A percentile compares a stretch with the other conserved stretches of the same genome.
phyloP scores from a whole-genome alignment of 2,888 invertebrate genomes.

The Ptilodon capucinus region DNA sequence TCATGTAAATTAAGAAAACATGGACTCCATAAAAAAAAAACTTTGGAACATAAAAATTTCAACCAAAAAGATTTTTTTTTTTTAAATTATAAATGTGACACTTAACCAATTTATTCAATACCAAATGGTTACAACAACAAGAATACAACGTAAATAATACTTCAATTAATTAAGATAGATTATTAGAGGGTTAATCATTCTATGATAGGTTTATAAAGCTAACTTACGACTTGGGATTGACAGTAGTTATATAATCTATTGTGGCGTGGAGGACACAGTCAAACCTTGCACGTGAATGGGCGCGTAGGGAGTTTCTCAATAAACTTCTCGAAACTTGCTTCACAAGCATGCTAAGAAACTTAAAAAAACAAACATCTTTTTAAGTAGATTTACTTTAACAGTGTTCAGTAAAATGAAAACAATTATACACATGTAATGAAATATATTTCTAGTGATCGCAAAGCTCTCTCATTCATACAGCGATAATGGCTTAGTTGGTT shows the following conservation, averaged over 20 bases:
- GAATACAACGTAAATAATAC: slow-evolving; percentile 59
- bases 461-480: slow-evolving; percentile 24
- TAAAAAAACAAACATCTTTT: slow-evolving; percentile 25
- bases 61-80: too few species aligned
- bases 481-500: neutral
- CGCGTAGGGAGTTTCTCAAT: slow-evolving; percentile 57
- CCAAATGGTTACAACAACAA: slow-evolving; percentile 34
- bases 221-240: slow-evolving; percentile 50
- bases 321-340: slow-evolving; percentile 47
- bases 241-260: slow-evolving; percentile 27
- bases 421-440: slow-evolving; percentile 13
- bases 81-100: too few species aligned
- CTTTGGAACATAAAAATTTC: too few species aligned
- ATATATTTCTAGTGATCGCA: slow-evolving; percentile 10
- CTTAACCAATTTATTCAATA: slow-evolving; percentile 31
- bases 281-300: slow-evolving; percentile 62
- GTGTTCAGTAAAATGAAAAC: slow-evolving; percentile 8
- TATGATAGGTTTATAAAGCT: slow-evolving; percentile 52
- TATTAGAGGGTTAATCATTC: slow-evolving; percentile 31
- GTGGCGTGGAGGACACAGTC: slow-evolving; percentile 35
- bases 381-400: slow-evolving; percentile 4
- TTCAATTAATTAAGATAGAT: slow-evolving; percentile 43
- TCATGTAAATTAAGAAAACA: too few species aligned
- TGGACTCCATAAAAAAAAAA: too few species aligned
- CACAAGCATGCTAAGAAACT: slow-evolving; percentile 46